These are phyloP conservation scores for Pogonocherus hispidulus DNA, from an alignment of 2,888 invertebrate species.

Conservation along the genomic window DNA sequence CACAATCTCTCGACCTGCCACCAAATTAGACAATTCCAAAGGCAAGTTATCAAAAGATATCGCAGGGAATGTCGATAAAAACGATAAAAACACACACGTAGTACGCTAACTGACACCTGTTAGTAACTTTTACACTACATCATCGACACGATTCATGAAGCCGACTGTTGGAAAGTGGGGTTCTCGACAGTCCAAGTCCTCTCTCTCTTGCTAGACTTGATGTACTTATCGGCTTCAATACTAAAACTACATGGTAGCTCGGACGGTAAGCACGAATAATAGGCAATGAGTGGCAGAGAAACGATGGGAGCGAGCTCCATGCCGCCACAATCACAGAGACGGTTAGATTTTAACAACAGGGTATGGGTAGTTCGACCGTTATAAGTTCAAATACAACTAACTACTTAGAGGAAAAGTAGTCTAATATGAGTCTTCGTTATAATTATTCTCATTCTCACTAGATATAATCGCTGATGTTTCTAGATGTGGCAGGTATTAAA, in stretches of 20 bases:
- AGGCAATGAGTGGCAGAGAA: background rate
- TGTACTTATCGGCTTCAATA: conserved; percentile 30
- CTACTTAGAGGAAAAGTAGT: too few species aligned
- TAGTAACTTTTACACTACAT: conserved; percentile 49
- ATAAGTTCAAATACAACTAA: too few species aligned
- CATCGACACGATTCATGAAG: conserved; percentile 49
- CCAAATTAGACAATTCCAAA: conserved; percentile 23
- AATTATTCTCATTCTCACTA: too few species aligned
- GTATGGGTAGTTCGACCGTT: background rate
- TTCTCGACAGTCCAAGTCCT: conserved; percentile 42
- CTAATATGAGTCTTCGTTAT: too few species aligned
- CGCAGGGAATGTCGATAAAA: conserved; percentile 35
- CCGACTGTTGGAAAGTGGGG: conserved; percentile 53
- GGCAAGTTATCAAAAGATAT: conserved; percentile 29
- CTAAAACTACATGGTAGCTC: conserved; percentile 27
- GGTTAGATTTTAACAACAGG: background rate
- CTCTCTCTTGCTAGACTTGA: conserved; percentile 37
- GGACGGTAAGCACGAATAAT: conserved; percentile 19
- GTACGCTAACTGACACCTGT: conserved; percentile 47
- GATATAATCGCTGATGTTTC: too few species aligned
- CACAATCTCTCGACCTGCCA: conserved; percentile 26
- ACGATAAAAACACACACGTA: conserved; percentile 34
- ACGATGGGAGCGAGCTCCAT: conserved; percentile 7
- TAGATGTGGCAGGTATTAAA: too few species aligned
- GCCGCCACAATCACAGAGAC: background rate